Evolutionary conservation across 1,140 invertebrate species (phyloP).

Genomic region (Drosophila albomicans): DNA sequence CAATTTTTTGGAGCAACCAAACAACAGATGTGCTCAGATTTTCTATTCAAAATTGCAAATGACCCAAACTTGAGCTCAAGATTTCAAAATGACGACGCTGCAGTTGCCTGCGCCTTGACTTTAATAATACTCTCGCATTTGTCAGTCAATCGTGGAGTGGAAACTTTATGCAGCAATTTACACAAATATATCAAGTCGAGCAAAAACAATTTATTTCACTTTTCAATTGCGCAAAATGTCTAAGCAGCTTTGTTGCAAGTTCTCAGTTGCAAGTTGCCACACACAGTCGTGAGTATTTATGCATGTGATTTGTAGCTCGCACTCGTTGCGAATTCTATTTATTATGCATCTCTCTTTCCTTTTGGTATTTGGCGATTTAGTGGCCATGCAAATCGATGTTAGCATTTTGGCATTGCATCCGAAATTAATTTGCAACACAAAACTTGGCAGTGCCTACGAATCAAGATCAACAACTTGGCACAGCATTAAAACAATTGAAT

Average conservation of each 20-base stretch:
- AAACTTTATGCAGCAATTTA: slow-evolving; percentile 60
- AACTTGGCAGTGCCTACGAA: slow-evolving; percentile 51
- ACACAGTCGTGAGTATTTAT: slow-evolving; percentile 45
- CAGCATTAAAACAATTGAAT: slow-evolving; percentile 44
- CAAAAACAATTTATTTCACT: slow-evolving; percentile 70
- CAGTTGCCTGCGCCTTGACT: slow-evolving; percentile 50
- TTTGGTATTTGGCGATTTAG: slow-evolving; percentile 27
- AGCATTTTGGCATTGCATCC: slow-evolving; percentile 47
- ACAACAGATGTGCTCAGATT: slow-evolving; percentile 13
- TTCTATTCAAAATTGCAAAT: slow-evolving; percentile 71
- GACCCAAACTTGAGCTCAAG: slow-evolving; percentile 41
- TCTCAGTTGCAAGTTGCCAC: slow-evolving; percentile 28
- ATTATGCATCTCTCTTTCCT: slow-evolving; percentile 39
- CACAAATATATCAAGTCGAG: slow-evolving; percentile 61
- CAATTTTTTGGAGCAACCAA: slow-evolving; percentile 44
- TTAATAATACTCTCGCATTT: slow-evolving; percentile 73
- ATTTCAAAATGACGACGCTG: slow-evolving; percentile 32
- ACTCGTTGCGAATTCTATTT: slow-evolving; percentile 30
- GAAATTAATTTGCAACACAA: slow-evolving; percentile 71
- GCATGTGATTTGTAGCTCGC: slow-evolving; percentile 53
- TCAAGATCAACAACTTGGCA: slow-evolving; percentile 47
- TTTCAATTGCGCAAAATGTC: slow-evolving; percentile 72
- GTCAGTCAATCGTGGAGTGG: slow-evolving; percentile 39
- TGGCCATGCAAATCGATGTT: slow-evolving; percentile 57
- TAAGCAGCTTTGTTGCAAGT: slow-evolving; percentile 43